Percentiles rank a stretch among this genome's conserved stretches.
phyloP scores from a whole-genome alignment of 2,113 vertebrate genomes.

The Hipposideros armiger region DNA sequence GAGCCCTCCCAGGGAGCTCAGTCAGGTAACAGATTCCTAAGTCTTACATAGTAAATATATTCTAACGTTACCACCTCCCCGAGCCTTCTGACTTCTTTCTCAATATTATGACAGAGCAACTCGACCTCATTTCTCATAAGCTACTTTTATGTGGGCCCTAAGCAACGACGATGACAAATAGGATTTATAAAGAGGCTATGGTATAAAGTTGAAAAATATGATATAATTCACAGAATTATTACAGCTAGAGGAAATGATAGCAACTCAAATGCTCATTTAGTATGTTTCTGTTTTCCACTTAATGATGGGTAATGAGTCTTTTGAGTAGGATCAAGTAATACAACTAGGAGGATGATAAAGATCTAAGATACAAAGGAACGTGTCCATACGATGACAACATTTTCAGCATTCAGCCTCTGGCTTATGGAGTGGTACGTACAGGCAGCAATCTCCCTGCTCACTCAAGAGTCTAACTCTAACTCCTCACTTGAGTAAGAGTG shows the following conservation, averaged over 20 bases:
- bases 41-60: background rate
- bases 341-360: background rate
- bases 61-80: background rate
- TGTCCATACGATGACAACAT: background rate
- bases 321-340: constrained; percentile 36
- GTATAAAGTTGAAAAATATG: background rate
- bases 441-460: background rate
- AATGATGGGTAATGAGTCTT: constrained; percentile 15
- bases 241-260: background rate
- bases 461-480: background rate
- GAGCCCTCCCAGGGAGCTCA: background rate
- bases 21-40: background rate
- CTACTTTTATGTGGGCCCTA: background rate
- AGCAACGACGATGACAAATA: background rate
- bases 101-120: background rate
- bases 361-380: background rate
- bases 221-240: background rate
- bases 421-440: background rate
- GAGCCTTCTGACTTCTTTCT: background rate
- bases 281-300: background rate
- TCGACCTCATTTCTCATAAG: background rate
- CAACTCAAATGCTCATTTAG: constrained; percentile 37
- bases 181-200: background rate
- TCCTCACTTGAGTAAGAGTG: background rate
- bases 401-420: background rate